Percentiles rank a stretch among this genome's conserved stretches.
These are phyloP conservation scores for Escarpia spicata DNA, from an alignment of 2,888 invertebrate species.

Conservation along the genomic window DNA sequence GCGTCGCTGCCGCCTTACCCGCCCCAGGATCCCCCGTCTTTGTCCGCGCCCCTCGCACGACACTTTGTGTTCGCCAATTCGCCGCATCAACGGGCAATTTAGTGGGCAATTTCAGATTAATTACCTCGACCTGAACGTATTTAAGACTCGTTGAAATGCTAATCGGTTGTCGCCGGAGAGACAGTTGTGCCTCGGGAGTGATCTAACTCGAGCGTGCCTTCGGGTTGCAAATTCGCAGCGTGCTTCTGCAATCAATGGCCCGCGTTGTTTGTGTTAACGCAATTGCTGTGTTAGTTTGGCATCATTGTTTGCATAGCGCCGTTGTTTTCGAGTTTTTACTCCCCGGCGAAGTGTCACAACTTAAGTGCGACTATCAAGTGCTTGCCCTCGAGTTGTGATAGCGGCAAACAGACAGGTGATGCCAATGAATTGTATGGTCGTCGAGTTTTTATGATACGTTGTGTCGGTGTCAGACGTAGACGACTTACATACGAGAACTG, in stretches of 20 bases:
- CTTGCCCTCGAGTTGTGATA: not conserved
- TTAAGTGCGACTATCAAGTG: not conserved
- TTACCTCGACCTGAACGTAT: not conserved
- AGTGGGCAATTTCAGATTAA: slow-evolving; percentile 7
- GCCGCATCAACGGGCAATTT: not conserved
- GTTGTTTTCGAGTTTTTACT: not conserved
- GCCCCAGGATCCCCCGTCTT: not conserved
- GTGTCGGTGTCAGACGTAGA: not conserved
- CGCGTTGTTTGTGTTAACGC: not conserved
- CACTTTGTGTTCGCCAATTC: not conserved
- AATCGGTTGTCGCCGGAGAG: not conserved
- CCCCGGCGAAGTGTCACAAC: not conserved
- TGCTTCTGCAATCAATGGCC: not conserved
- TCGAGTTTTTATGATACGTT: not conserved
- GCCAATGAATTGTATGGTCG: not conserved
- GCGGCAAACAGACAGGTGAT: not conserved
- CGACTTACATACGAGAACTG: not conserved
- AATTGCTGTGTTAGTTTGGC: not conserved
- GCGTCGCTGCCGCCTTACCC: not conserved
- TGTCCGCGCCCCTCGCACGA: not conserved
- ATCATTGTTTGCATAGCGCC: not conserved
- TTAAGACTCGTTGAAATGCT: not conserved
- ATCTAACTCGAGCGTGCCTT: not conserved
- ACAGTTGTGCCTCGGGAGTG: not conserved
- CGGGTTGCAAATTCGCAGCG: not conserved